Evolutionary conservation across 2,797 vertebrate genomes (phyloP).

Genomic region (Onychomys leucogaster): DNA sequence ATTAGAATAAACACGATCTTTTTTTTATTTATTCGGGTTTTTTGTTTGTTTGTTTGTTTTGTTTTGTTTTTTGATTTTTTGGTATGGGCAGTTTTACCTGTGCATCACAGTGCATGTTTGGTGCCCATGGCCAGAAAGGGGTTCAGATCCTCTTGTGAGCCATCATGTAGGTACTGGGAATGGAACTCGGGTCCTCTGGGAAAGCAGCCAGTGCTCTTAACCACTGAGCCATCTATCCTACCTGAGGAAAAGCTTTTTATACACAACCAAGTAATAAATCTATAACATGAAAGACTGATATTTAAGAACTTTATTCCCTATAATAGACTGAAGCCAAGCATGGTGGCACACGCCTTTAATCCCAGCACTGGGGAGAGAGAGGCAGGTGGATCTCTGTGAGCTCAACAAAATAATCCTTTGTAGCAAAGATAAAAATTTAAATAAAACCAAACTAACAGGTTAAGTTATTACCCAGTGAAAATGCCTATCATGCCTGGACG

Average conservation of each 20-base stretch:
- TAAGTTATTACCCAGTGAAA: slow-evolving; percentile 5
- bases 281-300: neutral
- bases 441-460: neutral
- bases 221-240: neutral
- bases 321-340: neutral
- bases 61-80: neutral
- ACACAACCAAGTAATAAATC: neutral
- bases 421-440: slow-evolving; percentile 4
- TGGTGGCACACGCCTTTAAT: neutral
- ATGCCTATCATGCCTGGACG: neutral
- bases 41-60: too few species aligned
- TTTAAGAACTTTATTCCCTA: neutral
- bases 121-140: neutral
- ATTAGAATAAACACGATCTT: neutral
- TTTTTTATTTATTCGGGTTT: neutral
- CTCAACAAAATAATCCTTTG: neutral
- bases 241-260: neutral
- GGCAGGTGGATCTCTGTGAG: neutral
- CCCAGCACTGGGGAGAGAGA: neutral
- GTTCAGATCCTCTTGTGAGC: neutral
- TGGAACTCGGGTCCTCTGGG: neutral
- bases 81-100: neutral
- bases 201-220: neutral
- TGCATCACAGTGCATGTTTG: neutral
- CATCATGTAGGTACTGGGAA: neutral